Evolutionary conservation across 2,888 invertebrate species (phyloP).

Genomic region (Epinotia demarniana): DNA sequence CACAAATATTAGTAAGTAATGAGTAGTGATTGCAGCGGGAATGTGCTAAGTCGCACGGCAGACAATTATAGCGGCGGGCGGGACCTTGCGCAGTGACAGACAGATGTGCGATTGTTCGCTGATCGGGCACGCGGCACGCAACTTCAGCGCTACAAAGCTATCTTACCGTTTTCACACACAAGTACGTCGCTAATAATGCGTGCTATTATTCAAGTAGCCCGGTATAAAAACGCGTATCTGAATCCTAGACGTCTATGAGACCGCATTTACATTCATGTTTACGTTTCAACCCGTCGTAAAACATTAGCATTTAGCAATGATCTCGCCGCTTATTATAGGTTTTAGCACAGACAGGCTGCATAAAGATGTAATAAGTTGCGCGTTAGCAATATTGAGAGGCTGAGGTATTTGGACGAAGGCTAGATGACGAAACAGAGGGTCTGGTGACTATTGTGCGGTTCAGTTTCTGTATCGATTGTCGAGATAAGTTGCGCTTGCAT

Average conservation of each 20-base stretch:
- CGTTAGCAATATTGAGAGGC: slow-evolving; percentile 55
- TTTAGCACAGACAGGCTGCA: slow-evolving; percentile 18
- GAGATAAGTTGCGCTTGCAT: slow-evolving; percentile 37
- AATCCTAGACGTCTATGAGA: slow-evolving; percentile 11
- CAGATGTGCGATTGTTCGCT: slow-evolving; percentile 74
- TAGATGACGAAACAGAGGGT: slow-evolving; percentile 55
- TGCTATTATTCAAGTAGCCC: slow-evolving; percentile 35
- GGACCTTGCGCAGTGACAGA: slow-evolving; percentile 77
- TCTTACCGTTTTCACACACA: slow-evolving; percentile 43
- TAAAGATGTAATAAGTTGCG: slow-evolving; percentile 46
- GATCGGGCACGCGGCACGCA: slow-evolving; percentile 50
- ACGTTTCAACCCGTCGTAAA: slow-evolving; percentile 15
- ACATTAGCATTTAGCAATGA: slow-evolving; percentile 22
- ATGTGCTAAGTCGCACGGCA: slow-evolving; percentile 72
- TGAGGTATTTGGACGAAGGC: slow-evolving; percentile 55
- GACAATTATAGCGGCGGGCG: slow-evolving; percentile 61
- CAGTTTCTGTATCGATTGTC: slow-evolving; percentile 49
- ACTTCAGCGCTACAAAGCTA: slow-evolving; percentile 40
- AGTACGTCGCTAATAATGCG: slow-evolving; percentile 34
- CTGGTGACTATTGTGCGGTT: slow-evolving; percentile 53
- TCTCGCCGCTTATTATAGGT: slow-evolving; percentile 16
- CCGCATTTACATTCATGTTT: slow-evolving; percentile 21
- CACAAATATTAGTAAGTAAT: slow-evolving; percentile 65
- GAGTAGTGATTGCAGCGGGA: slow-evolving; percentile 63
- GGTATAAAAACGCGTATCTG: slow-evolving; percentile 32